Conservation (phyloP, 2,797 vertebrate genomes). For the Leuciscus waleckii region DNA sequence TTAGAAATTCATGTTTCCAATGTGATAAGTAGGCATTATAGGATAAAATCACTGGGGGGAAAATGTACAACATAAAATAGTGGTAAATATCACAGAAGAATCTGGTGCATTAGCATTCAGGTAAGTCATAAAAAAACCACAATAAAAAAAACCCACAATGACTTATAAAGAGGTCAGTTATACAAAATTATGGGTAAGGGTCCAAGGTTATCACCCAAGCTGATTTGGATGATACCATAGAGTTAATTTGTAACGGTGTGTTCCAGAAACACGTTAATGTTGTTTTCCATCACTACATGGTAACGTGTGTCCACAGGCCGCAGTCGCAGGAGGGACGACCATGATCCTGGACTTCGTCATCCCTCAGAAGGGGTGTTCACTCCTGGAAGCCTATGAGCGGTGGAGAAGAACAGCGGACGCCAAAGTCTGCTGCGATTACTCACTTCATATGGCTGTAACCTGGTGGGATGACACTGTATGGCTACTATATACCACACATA, state of each 20-base stretch:
- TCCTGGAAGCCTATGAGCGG: slow-evolving; percentile 85
- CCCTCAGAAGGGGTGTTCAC: slow-evolving; percentile 85
- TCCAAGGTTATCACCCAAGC: neutral
- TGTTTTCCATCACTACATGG: neutral
- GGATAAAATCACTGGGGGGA: neutral
- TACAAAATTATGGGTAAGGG: neutral
- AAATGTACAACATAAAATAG: neutral
- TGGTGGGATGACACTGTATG: slow-evolving; percentile 93
- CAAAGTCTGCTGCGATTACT: slow-evolving; percentile 97
- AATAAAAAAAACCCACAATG: no score
- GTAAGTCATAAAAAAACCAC: neutral
- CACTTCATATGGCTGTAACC: slow-evolving; percentile 92
- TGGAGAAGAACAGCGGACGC: slow-evolving; percentile 90
- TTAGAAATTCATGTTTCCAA: no score
- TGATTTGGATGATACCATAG: neutral
- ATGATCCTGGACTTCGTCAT: slow-evolving; percentile 97
- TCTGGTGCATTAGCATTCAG: neutral
- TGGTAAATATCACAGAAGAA: neutral
- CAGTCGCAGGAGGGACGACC: slow-evolving; percentile 94
- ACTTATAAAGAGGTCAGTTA: neutral
- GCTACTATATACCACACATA: neutral
- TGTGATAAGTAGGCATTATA: neutral
- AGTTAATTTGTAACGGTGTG: slow-evolving; percentile 6
- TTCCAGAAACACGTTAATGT: neutral
- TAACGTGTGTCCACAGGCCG: slow-evolving; percentile 82